A percentile compares a stretch with the other conserved stretches of the same genome.
Evolutionary conservation across 2,113 vertebrate species (phyloP).

Genomic region (Zosterops hypoxanthus): DNA sequence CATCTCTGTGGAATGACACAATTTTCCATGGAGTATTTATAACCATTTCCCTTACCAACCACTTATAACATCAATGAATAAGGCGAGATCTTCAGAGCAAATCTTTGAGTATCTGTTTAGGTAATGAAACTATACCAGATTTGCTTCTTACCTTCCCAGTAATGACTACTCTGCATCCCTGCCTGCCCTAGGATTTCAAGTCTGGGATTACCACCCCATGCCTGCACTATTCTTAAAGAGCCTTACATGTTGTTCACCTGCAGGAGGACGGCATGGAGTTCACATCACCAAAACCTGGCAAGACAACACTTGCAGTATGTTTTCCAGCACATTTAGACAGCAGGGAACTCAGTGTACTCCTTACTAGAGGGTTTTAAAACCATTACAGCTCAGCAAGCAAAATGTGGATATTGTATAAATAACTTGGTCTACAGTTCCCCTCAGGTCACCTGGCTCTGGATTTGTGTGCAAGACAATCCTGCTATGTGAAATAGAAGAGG

Average conservation of each 20-base stretch:
- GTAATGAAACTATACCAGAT: background rate
- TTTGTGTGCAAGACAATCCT: constrained; percentile 29
- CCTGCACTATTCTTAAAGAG: background rate
- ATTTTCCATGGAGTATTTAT: background rate
- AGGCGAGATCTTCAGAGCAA: background rate
- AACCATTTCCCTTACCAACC: background rate
- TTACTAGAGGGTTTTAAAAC: constrained; percentile 49
- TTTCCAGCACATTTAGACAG: constrained; percentile 50
- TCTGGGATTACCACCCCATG: background rate
- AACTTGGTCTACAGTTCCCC: constrained; percentile 3
- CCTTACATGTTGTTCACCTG: background rate
- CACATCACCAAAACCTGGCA: constrained; percentile 32
- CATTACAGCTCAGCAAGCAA: constrained; percentile 59
- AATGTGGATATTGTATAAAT: constrained; percentile 50
- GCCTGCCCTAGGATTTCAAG: background rate
- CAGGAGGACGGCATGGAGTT: background rate
- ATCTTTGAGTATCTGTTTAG: background rate
- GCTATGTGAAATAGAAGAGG: background rate
- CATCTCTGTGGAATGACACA: background rate
- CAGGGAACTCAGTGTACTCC: constrained; percentile 51
- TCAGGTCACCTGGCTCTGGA: background rate
- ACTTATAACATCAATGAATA: background rate
- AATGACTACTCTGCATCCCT: background rate
- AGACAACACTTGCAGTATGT: constrained; percentile 9
- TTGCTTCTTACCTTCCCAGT: background rate